These are phyloP conservation scores for Caenorhabditis sinica DNA, from an alignment of 2,888 invertebrate species.

Conservation along the genomic window DNA sequence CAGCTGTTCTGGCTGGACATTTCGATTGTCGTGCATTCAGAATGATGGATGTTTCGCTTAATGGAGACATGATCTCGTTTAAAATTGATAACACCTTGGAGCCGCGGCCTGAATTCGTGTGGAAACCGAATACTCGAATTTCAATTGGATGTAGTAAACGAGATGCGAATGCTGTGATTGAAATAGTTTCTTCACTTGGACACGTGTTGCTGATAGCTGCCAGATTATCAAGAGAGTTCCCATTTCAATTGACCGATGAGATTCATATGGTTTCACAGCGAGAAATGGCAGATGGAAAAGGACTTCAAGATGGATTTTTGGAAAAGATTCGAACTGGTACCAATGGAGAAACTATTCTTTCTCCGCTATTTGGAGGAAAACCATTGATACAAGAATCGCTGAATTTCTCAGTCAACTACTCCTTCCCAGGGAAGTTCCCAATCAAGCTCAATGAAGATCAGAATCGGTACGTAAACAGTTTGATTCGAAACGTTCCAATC, in stretches of 20 bases:
- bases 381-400: neutral
- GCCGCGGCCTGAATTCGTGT: neutral
- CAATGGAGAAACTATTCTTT: constrained; percentile 17
- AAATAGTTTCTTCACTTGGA: neutral
- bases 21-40: constrained; percentile 27
- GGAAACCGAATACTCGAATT: constrained; percentile 21
- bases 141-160: neutral
- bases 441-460: constrained; percentile 6
- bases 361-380: constrained; percentile 17
- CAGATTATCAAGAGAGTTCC: constrained; percentile 20
- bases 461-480: neutral
- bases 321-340: neutral
- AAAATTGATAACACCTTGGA: neutral
- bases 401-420: neutral
- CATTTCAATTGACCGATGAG: neutral
- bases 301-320: neutral
- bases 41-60: neutral
- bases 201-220: neutral
- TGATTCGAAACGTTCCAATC: constrained; percentile 3
- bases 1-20: neutral
- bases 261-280: constrained; percentile 17
- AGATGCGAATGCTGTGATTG: constrained; percentile 10
- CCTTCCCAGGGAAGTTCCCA: neutral
- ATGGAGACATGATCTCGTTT: neutral
- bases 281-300: neutral